A percentile compares a stretch with the other conserved stretches of the same genome.
phyloP scores from a whole-genome alignment of 2,797 vertebrate genomes.

The Tadarida brasiliensis region DNA sequence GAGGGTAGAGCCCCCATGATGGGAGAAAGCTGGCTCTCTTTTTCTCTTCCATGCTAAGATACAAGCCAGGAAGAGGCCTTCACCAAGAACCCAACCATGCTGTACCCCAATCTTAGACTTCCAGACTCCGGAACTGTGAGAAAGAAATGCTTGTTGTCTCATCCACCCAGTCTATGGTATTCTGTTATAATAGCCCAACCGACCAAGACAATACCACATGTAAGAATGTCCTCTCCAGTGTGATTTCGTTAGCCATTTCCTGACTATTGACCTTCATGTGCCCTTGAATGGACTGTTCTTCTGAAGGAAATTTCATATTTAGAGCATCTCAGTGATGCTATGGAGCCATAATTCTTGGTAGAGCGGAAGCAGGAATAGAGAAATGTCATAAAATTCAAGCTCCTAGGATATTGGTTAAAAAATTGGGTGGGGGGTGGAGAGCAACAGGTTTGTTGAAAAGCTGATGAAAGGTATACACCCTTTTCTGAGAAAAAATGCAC shows the following conservation, averaged over 20 bases:
- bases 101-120: background rate
- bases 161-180: background rate
- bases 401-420: background rate
- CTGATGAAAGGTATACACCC: background rate
- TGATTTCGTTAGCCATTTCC: background rate
- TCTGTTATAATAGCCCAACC: background rate
- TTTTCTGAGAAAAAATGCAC: background rate
- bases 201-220: background rate
- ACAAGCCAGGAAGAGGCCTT: background rate
- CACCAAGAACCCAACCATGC: no score
- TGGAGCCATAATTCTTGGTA: background rate
- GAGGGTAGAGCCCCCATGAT: no score
- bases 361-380: constrained; percentile 37
- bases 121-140: background rate
- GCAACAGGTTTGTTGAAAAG: background rate
- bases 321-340: background rate
- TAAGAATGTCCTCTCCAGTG: background rate
- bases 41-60: background rate
- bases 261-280: background rate
- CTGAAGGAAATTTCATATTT: constrained; percentile 24
- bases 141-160: background rate
- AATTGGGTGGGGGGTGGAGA: background rate
- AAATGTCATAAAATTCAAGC: constrained; percentile 37
- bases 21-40: background rate
- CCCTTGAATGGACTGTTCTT: background rate